Conservation (phyloP, 2,113 vertebrate genomes). For the Pagrus major region DNA sequence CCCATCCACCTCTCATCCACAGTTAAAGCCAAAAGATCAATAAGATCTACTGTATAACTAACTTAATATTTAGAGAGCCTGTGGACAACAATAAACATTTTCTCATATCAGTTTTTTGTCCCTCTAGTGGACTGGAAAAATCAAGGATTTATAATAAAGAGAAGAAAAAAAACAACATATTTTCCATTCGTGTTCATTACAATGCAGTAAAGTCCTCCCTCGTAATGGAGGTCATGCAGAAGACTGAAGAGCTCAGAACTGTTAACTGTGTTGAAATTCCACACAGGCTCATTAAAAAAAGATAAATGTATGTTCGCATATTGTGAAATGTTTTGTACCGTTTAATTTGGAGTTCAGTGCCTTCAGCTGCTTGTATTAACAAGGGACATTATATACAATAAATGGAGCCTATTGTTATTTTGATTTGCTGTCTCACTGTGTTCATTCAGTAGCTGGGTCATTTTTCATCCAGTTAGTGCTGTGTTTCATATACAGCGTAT, state of each 20-base stretch:
- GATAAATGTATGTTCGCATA: conserved; percentile 19
- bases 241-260: conserved; percentile 23
- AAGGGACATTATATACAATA: not conserved
- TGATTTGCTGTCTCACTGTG: not conserved
- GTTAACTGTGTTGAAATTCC: conserved; percentile 19
- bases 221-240: conserved; percentile 39
- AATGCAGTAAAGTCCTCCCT: conserved; percentile 11
- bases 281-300: conserved; percentile 40
- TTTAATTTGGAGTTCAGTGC: conserved; percentile 14
- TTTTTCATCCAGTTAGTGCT: not conserved
- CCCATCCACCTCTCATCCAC: not conserved
- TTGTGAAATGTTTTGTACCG: conserved; percentile 3
- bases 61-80: not conserved
- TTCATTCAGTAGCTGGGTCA: not conserved
- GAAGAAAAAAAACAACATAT: not conserved
- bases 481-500: not conserved
- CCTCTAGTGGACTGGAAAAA: not conserved
- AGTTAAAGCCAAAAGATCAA: not conserved
- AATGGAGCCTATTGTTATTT: conserved; percentile 1
- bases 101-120: conserved; percentile 27
- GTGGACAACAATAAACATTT: conserved; percentile 36
- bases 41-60: not conserved
- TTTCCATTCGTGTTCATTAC: conserved; percentile 27
- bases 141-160: not conserved
- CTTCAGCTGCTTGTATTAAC: conserved; percentile 7